These are phyloP conservation scores for Mystacides longicornis DNA, from an alignment of 2,888 invertebrate genomes.

Conservation along the genomic window DNA sequence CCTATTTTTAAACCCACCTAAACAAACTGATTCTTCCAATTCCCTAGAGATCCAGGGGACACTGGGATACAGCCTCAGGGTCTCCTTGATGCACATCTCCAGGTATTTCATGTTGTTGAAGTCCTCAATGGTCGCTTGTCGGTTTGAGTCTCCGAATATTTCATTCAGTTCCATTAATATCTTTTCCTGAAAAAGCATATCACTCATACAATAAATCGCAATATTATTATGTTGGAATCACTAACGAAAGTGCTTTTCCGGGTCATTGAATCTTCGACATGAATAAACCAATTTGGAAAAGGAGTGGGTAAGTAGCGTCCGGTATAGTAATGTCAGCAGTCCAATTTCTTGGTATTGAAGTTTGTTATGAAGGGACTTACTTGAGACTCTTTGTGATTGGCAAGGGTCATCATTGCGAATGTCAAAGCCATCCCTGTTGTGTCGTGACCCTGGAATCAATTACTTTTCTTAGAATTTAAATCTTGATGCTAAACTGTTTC, in stretches of 20 bases:
- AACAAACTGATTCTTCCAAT: constrained; percentile 49
- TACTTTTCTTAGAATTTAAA: background rate
- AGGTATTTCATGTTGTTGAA: constrained; percentile 50
- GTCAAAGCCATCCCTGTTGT: constrained; percentile 38
- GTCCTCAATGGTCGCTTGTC: constrained; percentile 53
- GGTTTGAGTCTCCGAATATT: constrained; percentile 55
- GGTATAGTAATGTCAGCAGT: too few species aligned
- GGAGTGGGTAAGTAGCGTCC: too few species aligned
- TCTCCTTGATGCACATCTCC: constrained; percentile 64
- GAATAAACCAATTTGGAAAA: too few species aligned
- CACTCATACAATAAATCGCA: background rate
- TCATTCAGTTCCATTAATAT: constrained; percentile 52
- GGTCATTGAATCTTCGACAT: too few species aligned
- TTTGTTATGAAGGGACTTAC: too few species aligned
- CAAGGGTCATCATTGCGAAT: constrained; percentile 39
- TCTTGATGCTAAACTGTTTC: background rate
- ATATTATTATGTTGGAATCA: too few species aligned
- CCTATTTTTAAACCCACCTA: too few species aligned
- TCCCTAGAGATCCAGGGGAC: constrained; percentile 57
- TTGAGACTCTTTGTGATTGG: constrained; percentile 38
- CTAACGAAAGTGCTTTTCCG: too few species aligned
- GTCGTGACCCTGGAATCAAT: background rate
- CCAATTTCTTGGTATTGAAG: too few species aligned
- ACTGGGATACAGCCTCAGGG: constrained; percentile 58
- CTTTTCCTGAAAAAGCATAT: constrained; percentile 48